Percentiles rank a stretch among this genome's conserved stretches.
Conservation (phyloP, 2,888 invertebrate species). For the Cabera pusaria region DNA sequence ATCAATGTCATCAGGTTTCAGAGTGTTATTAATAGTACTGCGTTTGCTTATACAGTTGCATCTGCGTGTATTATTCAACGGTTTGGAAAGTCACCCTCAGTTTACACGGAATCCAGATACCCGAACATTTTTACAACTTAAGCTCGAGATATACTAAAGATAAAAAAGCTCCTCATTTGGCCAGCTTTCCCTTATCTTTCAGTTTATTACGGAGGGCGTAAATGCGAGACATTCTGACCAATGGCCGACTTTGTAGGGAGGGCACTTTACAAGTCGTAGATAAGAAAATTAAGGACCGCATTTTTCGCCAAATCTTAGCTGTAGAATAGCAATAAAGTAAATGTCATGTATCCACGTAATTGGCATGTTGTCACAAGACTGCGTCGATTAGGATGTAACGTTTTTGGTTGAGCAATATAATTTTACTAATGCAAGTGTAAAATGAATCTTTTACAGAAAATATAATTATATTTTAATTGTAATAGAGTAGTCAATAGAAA, state of each 20-base stretch:
- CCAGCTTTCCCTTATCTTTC: conserved; percentile 14
- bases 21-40: too few relatives aligned
- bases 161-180: conserved; percentile 8
- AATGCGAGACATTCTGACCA: conserved; percentile 61
- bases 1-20: too few relatives aligned
- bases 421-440: conserved; percentile 49
- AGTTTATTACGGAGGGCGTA: conserved; percentile 55
- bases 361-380: conserved; percentile 24
- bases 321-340: conserved; percentile 28
- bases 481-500: too few relatives aligned
- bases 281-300: conserved; percentile 39
- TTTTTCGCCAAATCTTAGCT: conserved; percentile 31
- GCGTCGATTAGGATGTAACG: too few relatives aligned
- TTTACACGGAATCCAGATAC: too few relatives aligned
- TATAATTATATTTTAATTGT: too few relatives aligned
- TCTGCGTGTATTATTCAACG: too few relatives aligned
- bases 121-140: conserved; percentile 4
- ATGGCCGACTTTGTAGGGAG: conserved; percentile 63
- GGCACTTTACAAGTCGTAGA: conserved; percentile 48
- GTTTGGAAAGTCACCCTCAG: too few relatives aligned
- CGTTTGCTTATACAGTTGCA: too few relatives aligned
- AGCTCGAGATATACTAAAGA: conserved; percentile 16
- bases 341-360: conserved; percentile 11
- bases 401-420: conserved; percentile 34
- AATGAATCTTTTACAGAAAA: too few relatives aligned